Conservation (phyloP, 2,797 vertebrate genomes). For the Moxostoma hubbsi region DNA sequence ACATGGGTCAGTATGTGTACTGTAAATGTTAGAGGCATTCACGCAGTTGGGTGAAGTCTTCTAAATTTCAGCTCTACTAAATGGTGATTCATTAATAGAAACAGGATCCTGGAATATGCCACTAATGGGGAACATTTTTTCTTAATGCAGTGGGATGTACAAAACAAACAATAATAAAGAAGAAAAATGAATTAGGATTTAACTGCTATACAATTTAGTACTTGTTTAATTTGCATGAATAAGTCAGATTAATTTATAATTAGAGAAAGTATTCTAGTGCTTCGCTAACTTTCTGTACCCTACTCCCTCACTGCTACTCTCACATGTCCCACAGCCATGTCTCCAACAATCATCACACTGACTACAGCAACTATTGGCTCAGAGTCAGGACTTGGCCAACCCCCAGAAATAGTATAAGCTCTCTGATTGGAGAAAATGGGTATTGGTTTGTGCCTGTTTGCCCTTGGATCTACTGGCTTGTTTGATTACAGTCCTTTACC, state of each 20-base stretch:
- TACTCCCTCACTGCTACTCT: slow-evolving; percentile 42
- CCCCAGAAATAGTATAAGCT: slow-evolving; percentile 61
- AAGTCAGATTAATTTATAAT: background rate
- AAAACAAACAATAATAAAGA: slow-evolving; percentile 3
- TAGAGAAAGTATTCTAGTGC: background rate
- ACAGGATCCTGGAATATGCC: background rate
- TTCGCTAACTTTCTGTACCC: background rate
- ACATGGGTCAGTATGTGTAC: slow-evolving; percentile 42
- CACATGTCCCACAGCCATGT: slow-evolving; percentile 62
- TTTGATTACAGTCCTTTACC: slow-evolving; percentile 66
- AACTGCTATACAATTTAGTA: background rate
- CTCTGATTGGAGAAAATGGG: slow-evolving; percentile 69
- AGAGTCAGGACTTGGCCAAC: slow-evolving; percentile 68
- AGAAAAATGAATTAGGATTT: background rate
- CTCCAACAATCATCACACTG: slow-evolving; percentile 68
- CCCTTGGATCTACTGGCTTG: slow-evolving; percentile 73
- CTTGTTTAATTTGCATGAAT: background rate
- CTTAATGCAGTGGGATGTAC: no score
- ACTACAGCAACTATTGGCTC: slow-evolving; percentile 74
- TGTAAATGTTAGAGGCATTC: background rate
- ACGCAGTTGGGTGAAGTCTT: background rate
- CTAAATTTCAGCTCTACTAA: background rate
- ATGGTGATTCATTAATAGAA: no score
- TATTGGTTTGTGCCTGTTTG: slow-evolving; percentile 71
- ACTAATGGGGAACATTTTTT: background rate